Conservation (phyloP, 2,888 invertebrate genomes). For the Apamea monoglypha region DNA sequence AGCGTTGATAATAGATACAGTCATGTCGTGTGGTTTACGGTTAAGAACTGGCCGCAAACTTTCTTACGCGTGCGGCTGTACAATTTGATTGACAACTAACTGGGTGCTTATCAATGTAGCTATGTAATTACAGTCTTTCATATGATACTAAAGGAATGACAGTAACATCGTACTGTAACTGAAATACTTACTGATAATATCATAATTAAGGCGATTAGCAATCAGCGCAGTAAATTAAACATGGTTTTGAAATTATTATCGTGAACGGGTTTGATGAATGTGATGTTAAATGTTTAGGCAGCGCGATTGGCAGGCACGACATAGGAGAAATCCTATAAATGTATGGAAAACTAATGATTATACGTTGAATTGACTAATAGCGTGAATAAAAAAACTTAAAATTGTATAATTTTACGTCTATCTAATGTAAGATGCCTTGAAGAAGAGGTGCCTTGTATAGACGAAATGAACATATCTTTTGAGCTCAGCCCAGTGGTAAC, state of each 20-base stretch:
- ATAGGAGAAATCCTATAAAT: neutral
- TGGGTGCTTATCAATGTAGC: constrained; percentile 2
- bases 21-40: constrained; percentile 6
- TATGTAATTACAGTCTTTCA: constrained; percentile 30
- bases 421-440: neutral
- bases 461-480: neutral
- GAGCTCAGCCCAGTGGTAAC: too few species aligned
- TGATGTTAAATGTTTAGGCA: neutral
- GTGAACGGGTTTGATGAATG: neutral
- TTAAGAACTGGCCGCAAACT: neutral
- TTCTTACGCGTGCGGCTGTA: constrained; percentile 27
- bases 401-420: neutral
- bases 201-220: constrained; percentile 21
- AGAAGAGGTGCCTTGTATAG: too few species aligned
- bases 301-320: constrained; percentile 16
- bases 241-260: neutral
- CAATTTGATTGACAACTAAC: constrained; percentile 35
- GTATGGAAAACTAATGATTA: neutral
- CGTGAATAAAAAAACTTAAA: neutral
- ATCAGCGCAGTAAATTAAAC: constrained; percentile 1
- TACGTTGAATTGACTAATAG: neutral
- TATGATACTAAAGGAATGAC: constrained; percentile 5
- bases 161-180: constrained; percentile 4
- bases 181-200: constrained; percentile 27
- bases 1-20: constrained; percentile 9